Evolutionary conservation across 2,113 vertebrate species (phyloP), one percentile per base, ranked within the genome.

Genomic region (Pristiophorus japonicus): DNA sequence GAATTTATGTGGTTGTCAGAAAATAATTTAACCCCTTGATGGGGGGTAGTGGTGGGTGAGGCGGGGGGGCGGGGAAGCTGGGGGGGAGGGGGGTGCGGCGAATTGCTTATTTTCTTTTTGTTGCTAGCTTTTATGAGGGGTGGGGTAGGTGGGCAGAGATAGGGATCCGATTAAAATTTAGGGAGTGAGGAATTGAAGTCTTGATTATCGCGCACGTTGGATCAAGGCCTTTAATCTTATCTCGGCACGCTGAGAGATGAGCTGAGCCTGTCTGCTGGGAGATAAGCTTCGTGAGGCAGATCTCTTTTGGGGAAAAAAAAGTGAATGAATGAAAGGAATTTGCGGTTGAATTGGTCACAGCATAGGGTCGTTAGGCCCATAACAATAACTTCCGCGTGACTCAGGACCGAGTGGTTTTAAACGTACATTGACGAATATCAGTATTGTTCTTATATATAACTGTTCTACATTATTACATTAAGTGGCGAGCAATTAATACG

Each of bases 141-240:
- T 14, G 20, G 92, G 18, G 30, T 97, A 97, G 97, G 51, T 51
- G 98, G 98, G 98, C 97, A 98, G 97, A 97, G 98, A 98, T 99
- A n/a, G n/a, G n/a, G n/a, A n/a, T n/a, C n/a, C n/a, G 98, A 99
- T 99, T 99, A 99, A 99, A 99, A 97, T 96, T 97, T 98, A 99
- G 98, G 98, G 98, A 99, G 98, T 98, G 98, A 98, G 97, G 99
- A 99, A 99, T 99, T 99, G 99, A 99, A 98, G 99, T 99, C 99
- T 99, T 99, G 98, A n/a, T 99, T 99, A 98, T 98, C 98, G 98
- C 98, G 98, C 98, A 97, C 96, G 97, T 97, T 97, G 97, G 98
- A 99, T 99, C 98, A 99, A 99, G 98, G 98, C 97, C 97, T 97
- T 97, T 98, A 98, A 99, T 99, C 98, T 98, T 98, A 98, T 98